Conservation (phyloP, 2,797 vertebrate species). For the Petrocephalus schoutedeni region DNA sequence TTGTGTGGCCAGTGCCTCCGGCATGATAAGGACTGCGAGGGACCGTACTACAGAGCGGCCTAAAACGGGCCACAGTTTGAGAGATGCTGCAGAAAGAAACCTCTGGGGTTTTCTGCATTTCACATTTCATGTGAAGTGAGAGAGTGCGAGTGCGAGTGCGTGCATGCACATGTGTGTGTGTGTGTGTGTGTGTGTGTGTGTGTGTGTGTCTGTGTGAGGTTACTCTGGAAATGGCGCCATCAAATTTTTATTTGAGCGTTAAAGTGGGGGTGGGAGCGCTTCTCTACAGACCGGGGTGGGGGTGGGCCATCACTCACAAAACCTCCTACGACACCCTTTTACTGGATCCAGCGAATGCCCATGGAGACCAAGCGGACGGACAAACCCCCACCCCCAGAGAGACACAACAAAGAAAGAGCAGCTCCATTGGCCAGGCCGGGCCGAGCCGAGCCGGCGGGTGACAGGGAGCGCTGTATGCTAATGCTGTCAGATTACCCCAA, state of each 20-base stretch:
- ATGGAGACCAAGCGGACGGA: background rate
- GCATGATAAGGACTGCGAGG: no score
- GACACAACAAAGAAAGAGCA: background rate
- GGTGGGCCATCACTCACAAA: background rate
- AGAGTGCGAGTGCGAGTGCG: background rate
- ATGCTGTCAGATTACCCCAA: slow-evolving; percentile 27
- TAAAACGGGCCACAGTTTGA: background rate
- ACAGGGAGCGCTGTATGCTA: slow-evolving; percentile 18
- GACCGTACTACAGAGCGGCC: background rate
- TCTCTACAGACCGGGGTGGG: background rate
- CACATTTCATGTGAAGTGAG: background rate
- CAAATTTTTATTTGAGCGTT: background rate
- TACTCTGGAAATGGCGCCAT: background rate
- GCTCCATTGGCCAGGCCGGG: background rate
- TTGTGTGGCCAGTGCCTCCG: background rate
- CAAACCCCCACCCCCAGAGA: background rate
- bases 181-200: background rate
- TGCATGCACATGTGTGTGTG: background rate
- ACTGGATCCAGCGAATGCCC: background rate
- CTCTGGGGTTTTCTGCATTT: background rate
- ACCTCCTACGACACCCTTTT: background rate
- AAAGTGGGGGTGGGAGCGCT: background rate
- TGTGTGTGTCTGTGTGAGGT: background rate
- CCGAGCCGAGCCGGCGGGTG: background rate
- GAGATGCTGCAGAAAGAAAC: background rate